Evolutionary conservation across 2,113 vertebrate genomes (phyloP).

Genomic region (Danionella cerebrum): DNA sequence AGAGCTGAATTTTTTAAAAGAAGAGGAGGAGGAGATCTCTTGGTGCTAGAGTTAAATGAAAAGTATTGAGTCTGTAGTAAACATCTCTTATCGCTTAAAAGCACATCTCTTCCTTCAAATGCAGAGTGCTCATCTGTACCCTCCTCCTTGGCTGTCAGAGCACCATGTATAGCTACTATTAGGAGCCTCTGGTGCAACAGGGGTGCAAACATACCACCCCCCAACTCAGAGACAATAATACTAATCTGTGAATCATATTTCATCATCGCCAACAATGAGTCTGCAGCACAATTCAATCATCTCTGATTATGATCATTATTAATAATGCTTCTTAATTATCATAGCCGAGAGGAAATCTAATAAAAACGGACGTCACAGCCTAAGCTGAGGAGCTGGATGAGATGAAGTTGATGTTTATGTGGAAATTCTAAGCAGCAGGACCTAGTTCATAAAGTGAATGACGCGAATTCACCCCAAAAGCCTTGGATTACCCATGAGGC

Average conservation of each 20-base stretch:
- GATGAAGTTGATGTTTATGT: conserved; percentile 24
- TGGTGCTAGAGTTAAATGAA: not conserved
- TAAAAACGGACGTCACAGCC: conserved; percentile 55
- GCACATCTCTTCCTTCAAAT: conserved; percentile 53
- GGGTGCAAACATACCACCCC: not conserved
- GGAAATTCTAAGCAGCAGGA: conserved; percentile 30
- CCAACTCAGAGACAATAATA: not conserved
- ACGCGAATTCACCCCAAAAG: conserved; percentile 27
- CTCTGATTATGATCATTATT: conserved; percentile 63
- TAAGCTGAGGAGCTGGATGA: conserved; percentile 42
- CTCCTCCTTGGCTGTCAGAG: conserved; percentile 32
- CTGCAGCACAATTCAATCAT: conserved; percentile 64
- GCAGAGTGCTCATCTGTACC: conserved; percentile 49
- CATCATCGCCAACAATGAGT: conserved; percentile 55
- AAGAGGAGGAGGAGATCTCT: not conserved
- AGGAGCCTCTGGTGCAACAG: conserved; percentile 22
- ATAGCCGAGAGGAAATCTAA: conserved; percentile 59
- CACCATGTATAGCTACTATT: not conserved
- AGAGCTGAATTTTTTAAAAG: conserved; percentile 1
- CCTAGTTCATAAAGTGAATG: conserved; percentile 34
- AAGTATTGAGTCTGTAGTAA: conserved; percentile 31
- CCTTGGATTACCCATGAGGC: conserved; percentile 27
- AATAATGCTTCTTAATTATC: conserved; percentile 69
- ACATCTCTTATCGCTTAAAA: conserved; percentile 55
- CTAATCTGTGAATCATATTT: conserved; percentile 60